Conservation (phyloP, 2,797 vertebrate species). For the Chelmon rostratus region DNA sequence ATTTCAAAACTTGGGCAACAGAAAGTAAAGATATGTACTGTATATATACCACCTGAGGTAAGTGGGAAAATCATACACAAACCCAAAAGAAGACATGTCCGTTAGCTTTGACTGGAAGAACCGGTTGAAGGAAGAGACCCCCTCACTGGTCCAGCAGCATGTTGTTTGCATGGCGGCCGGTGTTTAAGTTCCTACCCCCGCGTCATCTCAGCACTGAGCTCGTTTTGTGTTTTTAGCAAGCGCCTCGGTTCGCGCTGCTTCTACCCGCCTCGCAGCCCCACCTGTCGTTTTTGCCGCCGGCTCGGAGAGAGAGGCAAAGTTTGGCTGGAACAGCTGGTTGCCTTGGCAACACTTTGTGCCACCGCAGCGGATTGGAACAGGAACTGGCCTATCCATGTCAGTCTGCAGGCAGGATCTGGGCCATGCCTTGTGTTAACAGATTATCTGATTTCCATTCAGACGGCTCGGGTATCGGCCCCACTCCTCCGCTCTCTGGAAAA, state of each 20-base stretch:
- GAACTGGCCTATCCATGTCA: constrained; percentile 83
- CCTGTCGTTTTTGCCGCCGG: constrained; percentile 62
- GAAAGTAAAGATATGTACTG: neutral
- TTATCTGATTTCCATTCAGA: constrained; percentile 86
- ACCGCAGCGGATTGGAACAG: constrained; percentile 80
- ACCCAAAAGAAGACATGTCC: neutral
- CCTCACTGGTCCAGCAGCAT: constrained; percentile 33
- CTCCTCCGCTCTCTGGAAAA: constrained; percentile 78
- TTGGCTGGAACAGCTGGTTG: constrained; percentile 80
- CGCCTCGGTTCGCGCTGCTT: constrained; percentile 39
- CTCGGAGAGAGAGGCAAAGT: constrained; percentile 56
- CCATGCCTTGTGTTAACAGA: constrained; percentile 85
- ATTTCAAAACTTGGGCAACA: neutral
- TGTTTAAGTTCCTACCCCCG: constrained; percentile 44
- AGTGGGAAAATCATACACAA: too few species aligned
- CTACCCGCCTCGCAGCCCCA: constrained; percentile 67
- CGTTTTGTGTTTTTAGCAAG: constrained; percentile 57
- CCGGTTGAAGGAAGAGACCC: neutral
- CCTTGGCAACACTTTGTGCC: constrained; percentile 78
- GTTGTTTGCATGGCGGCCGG: constrained; percentile 35
- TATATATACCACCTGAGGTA: too few species aligned
- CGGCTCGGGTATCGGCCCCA: constrained; percentile 80
- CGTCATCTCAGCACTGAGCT: constrained; percentile 30
- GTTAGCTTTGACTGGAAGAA: neutral
- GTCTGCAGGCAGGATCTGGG: constrained; percentile 83